phyloP scores from a whole-genome alignment of 2,888 invertebrate genomes.

The Caenorhabditis sp. region DNA sequence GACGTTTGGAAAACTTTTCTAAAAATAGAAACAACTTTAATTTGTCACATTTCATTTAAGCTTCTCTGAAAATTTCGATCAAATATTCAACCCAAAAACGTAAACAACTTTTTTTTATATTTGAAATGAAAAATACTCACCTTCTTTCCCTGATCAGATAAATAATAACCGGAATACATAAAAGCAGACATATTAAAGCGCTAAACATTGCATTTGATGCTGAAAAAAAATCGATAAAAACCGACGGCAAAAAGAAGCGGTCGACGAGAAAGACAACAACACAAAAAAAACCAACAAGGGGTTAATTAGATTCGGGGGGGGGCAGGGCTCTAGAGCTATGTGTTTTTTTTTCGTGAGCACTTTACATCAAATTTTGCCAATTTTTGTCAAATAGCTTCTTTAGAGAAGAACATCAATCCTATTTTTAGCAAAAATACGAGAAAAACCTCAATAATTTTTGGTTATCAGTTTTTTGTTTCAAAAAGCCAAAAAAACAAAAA shows the following conservation, averaged over 20 bases:
- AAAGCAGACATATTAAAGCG: neutral
- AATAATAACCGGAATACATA: neutral
- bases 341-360: too few species aligned
- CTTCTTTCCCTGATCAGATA: neutral
- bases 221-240: neutral
- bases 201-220: neutral
- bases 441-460: neutral
- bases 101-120: too few species aligned
- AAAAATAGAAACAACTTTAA: too few species aligned
- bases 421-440: neutral
- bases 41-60: too few species aligned
- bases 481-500: slow-evolving; percentile 7
- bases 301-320: neutral
- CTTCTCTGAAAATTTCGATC: too few species aligned
- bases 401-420: too few species aligned
- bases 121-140: neutral
- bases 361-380: too few species aligned
- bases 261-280: too few species aligned
- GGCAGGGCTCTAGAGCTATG: neutral
- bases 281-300: neutral
- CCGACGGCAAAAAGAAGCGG: too few species aligned
- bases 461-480: neutral
- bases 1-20: too few species aligned
- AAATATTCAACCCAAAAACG: neutral
- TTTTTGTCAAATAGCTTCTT: too few species aligned